Percentiles rank a stretch among this genome's conserved stretches.
Evolutionary conservation across 2,888 invertebrate genomes (phyloP).

Genomic region (Oegoconia quadripuncta): DNA sequence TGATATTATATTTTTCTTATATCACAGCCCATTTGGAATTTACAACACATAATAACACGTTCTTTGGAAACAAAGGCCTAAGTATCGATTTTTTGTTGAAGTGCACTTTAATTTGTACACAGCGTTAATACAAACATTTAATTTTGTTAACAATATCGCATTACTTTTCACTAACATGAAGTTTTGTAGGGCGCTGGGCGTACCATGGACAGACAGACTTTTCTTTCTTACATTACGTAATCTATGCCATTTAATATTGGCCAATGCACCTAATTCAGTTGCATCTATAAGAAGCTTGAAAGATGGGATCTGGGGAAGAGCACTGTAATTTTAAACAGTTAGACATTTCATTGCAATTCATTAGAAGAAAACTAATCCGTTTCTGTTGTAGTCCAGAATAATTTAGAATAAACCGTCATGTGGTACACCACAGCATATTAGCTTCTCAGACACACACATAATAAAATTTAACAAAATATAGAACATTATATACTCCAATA

Average conservation of each 20-base stretch:
- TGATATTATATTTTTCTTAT: conserved; percentile 80
- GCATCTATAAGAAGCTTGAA: background rate
- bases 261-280: conserved; percentile 4
- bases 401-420: conserved; percentile 18
- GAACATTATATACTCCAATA: conserved; percentile 64
- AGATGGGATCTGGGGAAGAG: background rate
- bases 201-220: conserved; percentile 32
- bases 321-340: too few relatives aligned
- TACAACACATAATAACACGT: conserved; percentile 75
- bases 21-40: conserved; percentile 92
- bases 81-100: conserved; percentile 65
- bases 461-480: conserved; percentile 78
- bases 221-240: conserved; percentile 1
- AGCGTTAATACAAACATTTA: conserved; percentile 72
- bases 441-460: conserved; percentile 65
- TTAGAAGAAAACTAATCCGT: background rate
- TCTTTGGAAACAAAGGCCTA: conserved; percentile 71
- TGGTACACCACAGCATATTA: conserved; percentile 58
- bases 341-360: too few relatives aligned
- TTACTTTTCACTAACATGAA: conserved; percentile 56
- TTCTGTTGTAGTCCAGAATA: conserved; percentile 20
- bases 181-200: conserved; percentile 46
- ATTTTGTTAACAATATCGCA: conserved; percentile 62
- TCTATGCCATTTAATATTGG: conserved; percentile 9
- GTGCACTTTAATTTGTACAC: conserved; percentile 79